A percentile compares a stretch with the other conserved stretches of the same genome.
Conservation (phyloP, 2,888 invertebrate genomes). For the Xestia c-nigrum region DNA sequence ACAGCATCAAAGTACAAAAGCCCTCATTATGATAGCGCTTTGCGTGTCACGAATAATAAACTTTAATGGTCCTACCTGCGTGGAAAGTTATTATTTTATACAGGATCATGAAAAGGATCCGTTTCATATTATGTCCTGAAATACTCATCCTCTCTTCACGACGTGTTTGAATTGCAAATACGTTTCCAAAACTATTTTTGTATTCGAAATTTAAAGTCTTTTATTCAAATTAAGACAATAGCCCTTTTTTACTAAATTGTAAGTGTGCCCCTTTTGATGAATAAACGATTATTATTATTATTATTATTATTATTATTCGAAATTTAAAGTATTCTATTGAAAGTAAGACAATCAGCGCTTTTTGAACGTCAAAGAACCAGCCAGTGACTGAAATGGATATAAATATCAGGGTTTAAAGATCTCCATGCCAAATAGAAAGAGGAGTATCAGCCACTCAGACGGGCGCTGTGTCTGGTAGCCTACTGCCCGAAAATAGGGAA, state of each 20-base stretch:
- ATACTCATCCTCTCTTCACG: background rate
- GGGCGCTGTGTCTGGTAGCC: too few relatives aligned
- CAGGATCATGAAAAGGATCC: background rate
- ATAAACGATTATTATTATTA: too few relatives aligned
- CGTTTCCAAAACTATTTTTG: background rate
- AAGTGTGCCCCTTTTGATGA: too few relatives aligned
- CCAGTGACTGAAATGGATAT: background rate
- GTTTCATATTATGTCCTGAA: slow-evolving; percentile 1
- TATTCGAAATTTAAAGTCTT: background rate
- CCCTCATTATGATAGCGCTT: slow-evolving; percentile 29
- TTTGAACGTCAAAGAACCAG: background rate
- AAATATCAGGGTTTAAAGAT: too few relatives aligned
- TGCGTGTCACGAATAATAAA: slow-evolving; percentile 40
- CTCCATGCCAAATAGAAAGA: too few relatives aligned
- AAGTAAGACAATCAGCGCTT: background rate
- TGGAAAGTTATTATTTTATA: slow-evolving; percentile 22
- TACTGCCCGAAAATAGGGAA: too few relatives aligned
- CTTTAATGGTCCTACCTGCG: slow-evolving; percentile 8
- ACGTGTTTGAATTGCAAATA: slow-evolving; percentile 17
- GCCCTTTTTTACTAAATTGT: too few relatives aligned
- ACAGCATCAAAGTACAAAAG: slow-evolving; percentile 12
- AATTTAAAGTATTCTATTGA: background rate
- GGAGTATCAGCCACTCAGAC: too few relatives aligned
- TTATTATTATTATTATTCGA: too few relatives aligned
- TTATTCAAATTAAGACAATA: background rate